Conservation (phyloP, 1,140 invertebrate species). For the Sipha flava region DNA sequence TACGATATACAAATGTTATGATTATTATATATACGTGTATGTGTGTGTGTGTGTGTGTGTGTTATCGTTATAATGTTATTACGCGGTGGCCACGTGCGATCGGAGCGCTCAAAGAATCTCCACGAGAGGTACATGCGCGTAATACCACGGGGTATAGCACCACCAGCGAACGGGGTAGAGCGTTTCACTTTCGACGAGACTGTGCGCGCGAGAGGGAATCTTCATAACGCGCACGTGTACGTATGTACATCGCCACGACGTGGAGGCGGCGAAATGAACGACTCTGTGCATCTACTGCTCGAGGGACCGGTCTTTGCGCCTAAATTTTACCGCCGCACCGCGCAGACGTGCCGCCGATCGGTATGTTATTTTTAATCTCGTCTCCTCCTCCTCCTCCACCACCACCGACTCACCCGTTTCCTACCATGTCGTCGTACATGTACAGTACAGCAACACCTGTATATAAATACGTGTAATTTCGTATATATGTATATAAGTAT, state of each 20-base stretch:
- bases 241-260: not conserved
- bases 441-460: no score
- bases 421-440: no score
- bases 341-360: no score
- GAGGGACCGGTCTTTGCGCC: slow-evolving; percentile 13
- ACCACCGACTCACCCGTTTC: no score
- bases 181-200: slow-evolving; percentile 16
- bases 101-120: not conserved
- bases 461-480: no score
- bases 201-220: not conserved
- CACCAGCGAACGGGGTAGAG: no score
- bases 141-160: not conserved
- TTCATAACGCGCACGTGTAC: not conserved
- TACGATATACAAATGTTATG: no score
- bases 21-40: not conserved
- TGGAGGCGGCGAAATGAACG: not conserved
- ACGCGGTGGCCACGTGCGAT: not conserved
- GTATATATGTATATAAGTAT: no score
- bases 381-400: no score
- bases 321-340: not conserved
- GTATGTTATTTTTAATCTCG: no score
- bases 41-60: not conserved
- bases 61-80: not conserved
- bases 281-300: not conserved
- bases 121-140: not conserved